Conservation (phyloP, 2,888 invertebrate genomes). For the Agrotis exclamationis region DNA sequence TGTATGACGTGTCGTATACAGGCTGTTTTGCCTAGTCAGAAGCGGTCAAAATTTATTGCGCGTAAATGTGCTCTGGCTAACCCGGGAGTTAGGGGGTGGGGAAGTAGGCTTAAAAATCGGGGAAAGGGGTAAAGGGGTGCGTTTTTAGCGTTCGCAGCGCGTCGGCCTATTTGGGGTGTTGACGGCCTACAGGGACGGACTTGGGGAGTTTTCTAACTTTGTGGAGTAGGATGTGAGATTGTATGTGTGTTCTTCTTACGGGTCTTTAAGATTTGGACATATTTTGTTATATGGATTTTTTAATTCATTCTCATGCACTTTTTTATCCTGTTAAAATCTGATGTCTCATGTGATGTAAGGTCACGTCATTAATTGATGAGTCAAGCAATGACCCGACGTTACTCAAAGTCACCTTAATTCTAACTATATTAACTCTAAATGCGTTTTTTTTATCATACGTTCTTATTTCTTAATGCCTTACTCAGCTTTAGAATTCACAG, state of each 20-base stretch:
- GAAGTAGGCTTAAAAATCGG: slow-evolving; percentile 91
- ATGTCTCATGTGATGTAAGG: too few relatives aligned
- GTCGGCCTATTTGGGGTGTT: slow-evolving; percentile 90
- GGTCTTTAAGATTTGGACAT: background rate
- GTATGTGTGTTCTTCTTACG: too few relatives aligned
- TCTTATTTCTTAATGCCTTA: too few relatives aligned
- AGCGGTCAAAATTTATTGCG: slow-evolving; percentile 91
- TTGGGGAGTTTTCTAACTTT: slow-evolving; percentile 40
- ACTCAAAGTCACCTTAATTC: too few relatives aligned
- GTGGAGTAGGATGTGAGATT: background rate
- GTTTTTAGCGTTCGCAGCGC: slow-evolving; percentile 90
- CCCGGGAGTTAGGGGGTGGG: slow-evolving; percentile 88
- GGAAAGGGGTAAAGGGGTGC: slow-evolving; percentile 87
- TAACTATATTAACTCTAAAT: too few relatives aligned
- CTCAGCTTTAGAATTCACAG: too few relatives aligned
- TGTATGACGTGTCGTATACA: slow-evolving; percentile 69
- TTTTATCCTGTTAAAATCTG: too few relatives aligned
- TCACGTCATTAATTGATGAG: too few relatives aligned
- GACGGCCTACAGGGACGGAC: slow-evolving; percentile 83
- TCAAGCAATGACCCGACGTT: too few relatives aligned
- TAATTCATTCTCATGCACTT: too few relatives aligned
- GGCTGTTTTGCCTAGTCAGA: slow-evolving; percentile 82
- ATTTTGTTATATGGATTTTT: background rate
- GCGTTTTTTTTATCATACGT: too few relatives aligned
- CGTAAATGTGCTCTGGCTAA: slow-evolving; percentile 91